These are phyloP conservation scores for Melanotaenia duboulayi DNA, from an alignment of 2,113 vertebrate genomes.

Conservation along the genomic window DNA sequence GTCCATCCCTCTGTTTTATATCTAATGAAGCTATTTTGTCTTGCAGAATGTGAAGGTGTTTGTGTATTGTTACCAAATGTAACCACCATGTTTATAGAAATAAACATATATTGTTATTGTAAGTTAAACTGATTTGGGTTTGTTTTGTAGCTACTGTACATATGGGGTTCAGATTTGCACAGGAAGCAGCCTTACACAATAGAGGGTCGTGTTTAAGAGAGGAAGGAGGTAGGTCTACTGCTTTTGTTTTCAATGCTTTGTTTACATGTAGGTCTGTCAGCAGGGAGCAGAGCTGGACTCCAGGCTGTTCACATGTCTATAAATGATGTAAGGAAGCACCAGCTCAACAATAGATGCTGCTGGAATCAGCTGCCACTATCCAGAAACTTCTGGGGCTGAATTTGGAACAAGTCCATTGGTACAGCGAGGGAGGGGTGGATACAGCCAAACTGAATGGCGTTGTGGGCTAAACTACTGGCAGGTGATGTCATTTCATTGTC, in stretches of 20 bases:
- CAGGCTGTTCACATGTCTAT: constrained; percentile 25
- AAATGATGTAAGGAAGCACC: constrained; percentile 40
- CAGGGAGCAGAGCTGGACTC: constrained; percentile 40
- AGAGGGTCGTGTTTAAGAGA: constrained; percentile 25
- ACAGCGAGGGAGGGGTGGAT: background rate
- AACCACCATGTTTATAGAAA: constrained; percentile 71
- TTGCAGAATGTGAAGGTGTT: constrained; percentile 78
- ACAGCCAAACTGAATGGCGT: constrained; percentile 8
- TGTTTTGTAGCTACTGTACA: constrained; percentile 17
- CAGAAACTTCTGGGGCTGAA: constrained; percentile 1
- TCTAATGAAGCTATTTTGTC: constrained; percentile 68
- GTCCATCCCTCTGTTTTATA: constrained; percentile 35
- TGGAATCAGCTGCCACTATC: constrained; percentile 43
- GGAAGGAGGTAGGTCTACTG: background rate
- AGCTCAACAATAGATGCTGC: constrained; percentile 47
- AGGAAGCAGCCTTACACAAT: constrained; percentile 41
- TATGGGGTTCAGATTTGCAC: constrained; percentile 2
- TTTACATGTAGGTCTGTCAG: constrained; percentile 53
- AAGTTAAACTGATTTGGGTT: constrained; percentile 38
- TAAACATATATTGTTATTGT: constrained; percentile 65
- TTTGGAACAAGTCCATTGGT: constrained; percentile 18
- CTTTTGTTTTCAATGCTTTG: constrained; percentile 52
- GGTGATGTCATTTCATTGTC: constrained; percentile 67
- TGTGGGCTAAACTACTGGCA: constrained; percentile 41
- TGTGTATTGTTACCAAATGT: constrained; percentile 79